Evolutionary conservation across 2,113 vertebrate genomes (phyloP).

Genomic region (Pyrgilauda ruficollis): DNA sequence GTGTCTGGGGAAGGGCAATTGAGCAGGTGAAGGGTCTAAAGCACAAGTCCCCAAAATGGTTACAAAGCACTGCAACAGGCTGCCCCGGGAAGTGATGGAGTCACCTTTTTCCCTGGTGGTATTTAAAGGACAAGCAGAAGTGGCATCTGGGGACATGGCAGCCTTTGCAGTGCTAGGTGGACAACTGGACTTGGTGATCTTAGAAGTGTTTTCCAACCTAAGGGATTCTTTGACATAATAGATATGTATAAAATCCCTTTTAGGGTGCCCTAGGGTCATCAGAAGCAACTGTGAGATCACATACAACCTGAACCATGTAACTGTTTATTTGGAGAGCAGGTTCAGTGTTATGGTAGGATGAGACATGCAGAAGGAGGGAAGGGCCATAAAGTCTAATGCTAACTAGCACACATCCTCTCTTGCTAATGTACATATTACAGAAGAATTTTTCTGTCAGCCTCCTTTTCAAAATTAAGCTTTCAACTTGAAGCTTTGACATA

Average conservation of each 20-base stretch:
- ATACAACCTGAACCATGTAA: background rate
- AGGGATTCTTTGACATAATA: background rate
- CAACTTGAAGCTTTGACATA: background rate
- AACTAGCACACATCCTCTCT: background rate
- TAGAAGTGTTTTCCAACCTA: background rate
- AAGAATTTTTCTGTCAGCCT: background rate
- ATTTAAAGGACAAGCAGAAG: background rate
- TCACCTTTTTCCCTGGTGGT: background rate
- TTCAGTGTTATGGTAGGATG: background rate
- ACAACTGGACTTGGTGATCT: background rate
- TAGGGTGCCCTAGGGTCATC: background rate
- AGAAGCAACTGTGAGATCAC: background rate
- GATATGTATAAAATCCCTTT: background rate
- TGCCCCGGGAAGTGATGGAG: too few species aligned
- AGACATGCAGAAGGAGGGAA: background rate
- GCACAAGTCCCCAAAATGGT: accelerated
- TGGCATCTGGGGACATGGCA: too few species aligned
- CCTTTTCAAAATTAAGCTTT: background rate
- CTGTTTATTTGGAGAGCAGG: background rate
- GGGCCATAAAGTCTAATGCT: background rate
- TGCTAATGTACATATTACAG: background rate
- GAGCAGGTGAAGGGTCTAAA: background rate
- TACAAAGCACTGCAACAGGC: background rate
- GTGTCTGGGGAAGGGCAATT: too few species aligned
- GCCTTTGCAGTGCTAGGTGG: background rate